A percentile compares a stretch with the other conserved stretches of the same genome.
These are phyloP conservation scores for Calidris pygmaea DNA, from an alignment of 2,113 vertebrate genomes.

Conservation along the genomic window DNA sequence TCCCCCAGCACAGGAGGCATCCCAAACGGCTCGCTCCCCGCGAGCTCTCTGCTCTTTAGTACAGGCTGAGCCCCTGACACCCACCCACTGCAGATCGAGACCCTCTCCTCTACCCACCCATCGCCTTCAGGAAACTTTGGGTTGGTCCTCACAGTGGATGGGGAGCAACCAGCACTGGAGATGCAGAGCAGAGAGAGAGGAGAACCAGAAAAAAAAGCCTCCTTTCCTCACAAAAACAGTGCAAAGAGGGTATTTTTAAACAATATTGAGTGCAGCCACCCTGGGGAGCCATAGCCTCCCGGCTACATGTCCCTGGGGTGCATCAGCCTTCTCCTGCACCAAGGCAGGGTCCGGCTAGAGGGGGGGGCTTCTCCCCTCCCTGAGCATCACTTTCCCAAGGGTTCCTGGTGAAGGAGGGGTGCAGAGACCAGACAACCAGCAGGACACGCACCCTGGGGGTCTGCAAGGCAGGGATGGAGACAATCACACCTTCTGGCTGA, in stretches of 20 bases:
- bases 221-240: background rate
- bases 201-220: background rate
- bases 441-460: background rate
- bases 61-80: background rate
- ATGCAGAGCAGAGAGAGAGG: background rate
- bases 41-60: background rate
- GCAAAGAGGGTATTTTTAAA: background rate
- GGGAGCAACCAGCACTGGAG: background rate
- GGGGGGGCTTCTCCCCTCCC: background rate
- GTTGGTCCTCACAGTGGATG: background rate
- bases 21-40: rapidly evolving
- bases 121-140: background rate
- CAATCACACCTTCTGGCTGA: background rate
- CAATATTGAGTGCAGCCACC: background rate
- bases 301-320: background rate
- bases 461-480: background rate
- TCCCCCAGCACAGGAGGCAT: rapidly evolving
- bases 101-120: background rate
- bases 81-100: background rate
- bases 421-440: background rate
- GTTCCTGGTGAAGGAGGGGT: background rate
- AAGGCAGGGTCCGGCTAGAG: background rate
- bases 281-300: rapidly evolving
- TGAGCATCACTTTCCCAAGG: background rate
- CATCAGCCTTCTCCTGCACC: background rate